A percentile compares a stretch with the other conserved stretches of the same genome.
Evolutionary conservation across 2,797 vertebrate genomes (phyloP).

Genomic region (Halcyon smyrnensis): DNA sequence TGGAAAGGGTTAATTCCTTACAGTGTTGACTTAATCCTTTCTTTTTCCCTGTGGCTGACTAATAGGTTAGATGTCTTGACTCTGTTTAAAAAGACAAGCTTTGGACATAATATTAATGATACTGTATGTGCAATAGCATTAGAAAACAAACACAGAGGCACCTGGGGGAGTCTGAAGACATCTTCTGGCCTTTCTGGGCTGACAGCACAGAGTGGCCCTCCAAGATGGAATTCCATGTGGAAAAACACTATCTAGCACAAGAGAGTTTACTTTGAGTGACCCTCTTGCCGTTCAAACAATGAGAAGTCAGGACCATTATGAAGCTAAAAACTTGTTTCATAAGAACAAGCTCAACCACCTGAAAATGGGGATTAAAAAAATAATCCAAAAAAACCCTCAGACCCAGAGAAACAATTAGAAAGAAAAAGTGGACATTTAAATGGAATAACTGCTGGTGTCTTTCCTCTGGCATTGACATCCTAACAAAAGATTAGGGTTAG

Average conservation of each 20-base stretch:
- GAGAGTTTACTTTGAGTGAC: slow-evolving; percentile 66
- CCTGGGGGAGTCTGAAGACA: slow-evolving; percentile 49
- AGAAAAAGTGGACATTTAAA: slow-evolving; percentile 23
- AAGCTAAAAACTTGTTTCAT: slow-evolving; percentile 13
- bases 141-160: slow-evolving; percentile 57
- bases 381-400: no score
- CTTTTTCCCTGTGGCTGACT: slow-evolving; percentile 42
- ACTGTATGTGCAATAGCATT: background rate
- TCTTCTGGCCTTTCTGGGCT: slow-evolving; percentile 31
- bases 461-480: background rate
- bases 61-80: slow-evolving; percentile 30
- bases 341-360: background rate
- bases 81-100: slow-evolving; percentile 18
- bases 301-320: slow-evolving; percentile 31
- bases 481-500: background rate
- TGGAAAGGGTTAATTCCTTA: slow-evolving; percentile 57
- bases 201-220: slow-evolving; percentile 22
- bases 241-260: slow-evolving; percentile 9
- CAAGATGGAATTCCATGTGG: slow-evolving; percentile 1
- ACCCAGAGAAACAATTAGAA: slow-evolving; percentile 12
- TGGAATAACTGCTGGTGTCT: background rate
- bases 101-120: slow-evolving; percentile 56
- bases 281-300: slow-evolving; percentile 45
- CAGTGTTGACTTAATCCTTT: slow-evolving; percentile 17
- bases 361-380: background rate